phyloP scores from a whole-genome alignment of 1,140 invertebrate species.

The Oppia nitens region DNA sequence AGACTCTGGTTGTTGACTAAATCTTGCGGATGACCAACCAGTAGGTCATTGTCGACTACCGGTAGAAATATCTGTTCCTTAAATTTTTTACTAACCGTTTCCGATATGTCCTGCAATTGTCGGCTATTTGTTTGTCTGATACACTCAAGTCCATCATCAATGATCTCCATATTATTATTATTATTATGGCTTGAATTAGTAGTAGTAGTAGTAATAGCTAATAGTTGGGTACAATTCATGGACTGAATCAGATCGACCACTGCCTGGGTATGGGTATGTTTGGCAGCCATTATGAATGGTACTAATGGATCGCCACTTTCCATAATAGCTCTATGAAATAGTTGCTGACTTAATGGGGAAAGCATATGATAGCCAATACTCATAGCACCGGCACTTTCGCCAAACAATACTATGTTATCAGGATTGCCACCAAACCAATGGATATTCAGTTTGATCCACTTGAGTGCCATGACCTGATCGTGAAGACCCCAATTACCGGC shows the following conservation, averaged over 20 bases:
- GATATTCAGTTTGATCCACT: conserved; percentile 31
- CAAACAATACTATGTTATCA: too few relatives aligned
- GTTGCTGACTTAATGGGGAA: background rate
- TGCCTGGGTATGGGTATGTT: background rate
- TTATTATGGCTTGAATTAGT: too few relatives aligned
- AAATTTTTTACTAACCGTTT: too few relatives aligned
- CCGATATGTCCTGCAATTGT: too few relatives aligned
- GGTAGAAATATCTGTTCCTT: too few relatives aligned
- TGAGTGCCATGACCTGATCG: conserved; percentile 23
- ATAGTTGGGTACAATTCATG: background rate
- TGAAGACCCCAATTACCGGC: conserved; percentile 6
- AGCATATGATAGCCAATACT: conserved; percentile 4
- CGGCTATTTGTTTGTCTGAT: too few relatives aligned
- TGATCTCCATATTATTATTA: too few relatives aligned
- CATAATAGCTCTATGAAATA: conserved; percentile 3
- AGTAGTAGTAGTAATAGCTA: background rate
- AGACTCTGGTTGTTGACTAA: too few relatives aligned
- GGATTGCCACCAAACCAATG: conserved; percentile 28
- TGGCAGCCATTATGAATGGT: background rate
- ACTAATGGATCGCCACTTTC: conserved; percentile 3
- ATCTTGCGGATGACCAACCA: too few relatives aligned
- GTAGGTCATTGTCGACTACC: too few relatives aligned
- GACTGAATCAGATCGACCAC: background rate
- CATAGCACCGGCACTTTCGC: conserved; percentile 9
- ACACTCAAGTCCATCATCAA: too few relatives aligned